Evolutionary conservation across 1,140 invertebrate genomes (phyloP).

Genomic region (Drosophila ficusphila): DNA sequence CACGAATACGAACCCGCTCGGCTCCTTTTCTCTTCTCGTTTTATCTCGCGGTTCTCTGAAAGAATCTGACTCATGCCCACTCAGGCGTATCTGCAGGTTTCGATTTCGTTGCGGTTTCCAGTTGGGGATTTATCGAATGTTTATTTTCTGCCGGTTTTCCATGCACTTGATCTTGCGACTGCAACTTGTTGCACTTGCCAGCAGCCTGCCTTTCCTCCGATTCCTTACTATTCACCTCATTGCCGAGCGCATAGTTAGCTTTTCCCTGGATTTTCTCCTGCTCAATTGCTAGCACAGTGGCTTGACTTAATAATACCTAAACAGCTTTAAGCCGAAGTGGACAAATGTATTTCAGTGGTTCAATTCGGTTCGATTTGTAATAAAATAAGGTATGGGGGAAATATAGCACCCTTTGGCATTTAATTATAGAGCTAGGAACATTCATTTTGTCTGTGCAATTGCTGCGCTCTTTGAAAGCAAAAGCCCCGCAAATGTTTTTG

Average conservation of each 20-base stretch:
- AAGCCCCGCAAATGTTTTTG: constrained; percentile 43
- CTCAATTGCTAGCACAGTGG: constrained; percentile 40
- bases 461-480: background rate
- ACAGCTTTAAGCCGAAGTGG: constrained; percentile 3
- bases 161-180: constrained; percentile 63
- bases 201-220: constrained; percentile 10
- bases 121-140: constrained; percentile 17
- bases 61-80: constrained; percentile 38
- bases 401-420: too few species aligned
- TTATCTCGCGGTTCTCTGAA: constrained; percentile 6
- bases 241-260: constrained; percentile 12
- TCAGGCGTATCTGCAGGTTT: constrained; percentile 24
- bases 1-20: constrained; percentile 19
- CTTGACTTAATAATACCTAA: constrained; percentile 21
- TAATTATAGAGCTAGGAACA: background rate
- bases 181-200: constrained; percentile 64
- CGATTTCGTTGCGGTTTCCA: constrained; percentile 49
- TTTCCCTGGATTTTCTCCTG: background rate
- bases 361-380: too few species aligned
- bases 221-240: constrained; percentile 2
- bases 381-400: too few species aligned
- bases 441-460: background rate
- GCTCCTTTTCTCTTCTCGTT: background rate
- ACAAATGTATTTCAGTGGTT: too few species aligned
- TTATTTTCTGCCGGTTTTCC: constrained; percentile 6